Evolutionary conservation across 1,140 invertebrate species (phyloP).

Genomic region (Branchinecta lynchi): DNA sequence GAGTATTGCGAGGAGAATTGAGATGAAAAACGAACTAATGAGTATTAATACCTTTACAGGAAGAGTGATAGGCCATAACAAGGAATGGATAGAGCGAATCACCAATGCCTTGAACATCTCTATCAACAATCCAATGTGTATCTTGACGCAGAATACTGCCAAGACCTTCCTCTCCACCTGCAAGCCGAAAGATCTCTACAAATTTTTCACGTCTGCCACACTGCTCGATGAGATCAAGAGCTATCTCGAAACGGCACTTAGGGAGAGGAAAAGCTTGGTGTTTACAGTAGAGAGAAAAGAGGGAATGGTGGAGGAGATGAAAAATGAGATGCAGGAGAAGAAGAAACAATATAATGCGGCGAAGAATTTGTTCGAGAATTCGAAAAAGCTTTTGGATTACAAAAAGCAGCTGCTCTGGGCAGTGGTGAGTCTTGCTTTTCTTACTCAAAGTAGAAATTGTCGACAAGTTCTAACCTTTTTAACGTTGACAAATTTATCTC

Average conservation of each 20-base stretch:
- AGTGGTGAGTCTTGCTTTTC: neutral
- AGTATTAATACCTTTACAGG: no score
- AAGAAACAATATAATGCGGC: neutral
- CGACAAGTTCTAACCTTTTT: no score
- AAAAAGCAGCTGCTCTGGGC: neutral
- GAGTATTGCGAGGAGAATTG: no score
- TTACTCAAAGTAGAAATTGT: no score
- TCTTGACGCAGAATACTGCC: neutral
- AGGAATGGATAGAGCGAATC: neutral
- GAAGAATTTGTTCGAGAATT: neutral
- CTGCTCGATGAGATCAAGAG: neutral
- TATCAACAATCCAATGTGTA: conserved; percentile 9
- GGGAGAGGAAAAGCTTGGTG: neutral
- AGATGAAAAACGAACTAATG: no score
- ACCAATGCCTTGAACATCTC: neutral
- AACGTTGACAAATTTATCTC: no score
- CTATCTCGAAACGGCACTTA: neutral
- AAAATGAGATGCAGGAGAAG: neutral
- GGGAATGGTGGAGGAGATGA: neutral
- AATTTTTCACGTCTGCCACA: neutral
- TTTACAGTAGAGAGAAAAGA: neutral
- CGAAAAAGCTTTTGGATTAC: neutral
- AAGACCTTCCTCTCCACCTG: conserved; percentile 1
- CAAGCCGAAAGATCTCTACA: neutral
- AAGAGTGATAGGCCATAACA: neutral